Conservation (phyloP, 2,888 invertebrate species). For the Liopterus haemorrhoidalis region DNA sequence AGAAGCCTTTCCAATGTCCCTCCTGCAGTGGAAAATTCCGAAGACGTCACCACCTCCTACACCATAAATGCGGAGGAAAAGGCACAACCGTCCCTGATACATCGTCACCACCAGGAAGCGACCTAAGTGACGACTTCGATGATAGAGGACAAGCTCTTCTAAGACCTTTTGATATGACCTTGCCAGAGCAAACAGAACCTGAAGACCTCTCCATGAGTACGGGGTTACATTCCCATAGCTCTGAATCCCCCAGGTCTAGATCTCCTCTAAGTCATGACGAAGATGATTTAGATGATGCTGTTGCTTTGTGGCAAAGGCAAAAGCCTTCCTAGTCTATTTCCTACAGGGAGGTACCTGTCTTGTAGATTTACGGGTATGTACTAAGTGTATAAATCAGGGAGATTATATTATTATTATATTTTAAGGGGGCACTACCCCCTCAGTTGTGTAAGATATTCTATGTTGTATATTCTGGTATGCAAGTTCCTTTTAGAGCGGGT, state of each 20-base stretch:
- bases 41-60: conserved; percentile 77
- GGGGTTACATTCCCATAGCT: conserved; percentile 49
- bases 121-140: conserved; percentile 29
- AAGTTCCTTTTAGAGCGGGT: conserved; percentile 46
- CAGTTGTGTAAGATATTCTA: conserved; percentile 22
- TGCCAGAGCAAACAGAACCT: conserved; percentile 85
- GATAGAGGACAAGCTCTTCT: conserved; percentile 36
- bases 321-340: conserved; percentile 24
- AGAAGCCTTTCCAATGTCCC: conserved; percentile 80
- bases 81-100: too few relatives aligned
- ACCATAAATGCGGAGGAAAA: conserved; percentile 68
- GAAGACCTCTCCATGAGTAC: conserved; percentile 78
- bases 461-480: conserved; percentile 44
- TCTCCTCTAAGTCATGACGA: conserved; percentile 47
- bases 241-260: conserved; percentile 41
- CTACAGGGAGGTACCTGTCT: conserved; percentile 26
- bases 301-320: conserved; percentile 43
- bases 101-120: conserved; percentile 34
- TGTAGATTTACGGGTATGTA: conserved; percentile 24
- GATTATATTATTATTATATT: conserved; percentile 1
- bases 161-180: conserved; percentile 38
- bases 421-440: conserved; percentile 9
- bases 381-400: conserved; percentile 3
- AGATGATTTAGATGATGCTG: conserved; percentile 51
- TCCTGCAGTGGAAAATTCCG: conserved; percentile 75